Percentiles rank a stretch among this genome's conserved stretches.
phyloP scores from a whole-genome alignment of 2,113 vertebrate genomes.

The Scartelaos histophorus region DNA sequence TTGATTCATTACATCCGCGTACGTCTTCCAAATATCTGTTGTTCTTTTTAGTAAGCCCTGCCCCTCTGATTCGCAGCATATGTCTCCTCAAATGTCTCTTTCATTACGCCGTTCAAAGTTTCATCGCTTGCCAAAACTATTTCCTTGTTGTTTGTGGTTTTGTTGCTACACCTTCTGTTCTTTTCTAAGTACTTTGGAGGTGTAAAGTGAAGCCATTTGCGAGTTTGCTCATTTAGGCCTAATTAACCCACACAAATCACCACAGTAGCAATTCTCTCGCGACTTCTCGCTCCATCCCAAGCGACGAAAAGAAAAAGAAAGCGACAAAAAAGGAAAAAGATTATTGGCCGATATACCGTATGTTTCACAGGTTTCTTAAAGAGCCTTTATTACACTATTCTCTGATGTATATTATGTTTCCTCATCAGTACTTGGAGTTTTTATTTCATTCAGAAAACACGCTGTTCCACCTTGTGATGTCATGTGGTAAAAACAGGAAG shows the following conservation, averaged over 20 bases:
- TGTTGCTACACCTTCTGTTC: constrained; percentile 60
- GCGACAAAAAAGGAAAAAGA: constrained; percentile 15
- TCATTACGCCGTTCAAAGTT: constrained; percentile 44
- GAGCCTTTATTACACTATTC: too few relatives aligned
- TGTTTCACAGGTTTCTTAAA: constrained; percentile 28
- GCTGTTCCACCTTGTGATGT: constrained; percentile 8
- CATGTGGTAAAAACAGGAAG: too few relatives aligned
- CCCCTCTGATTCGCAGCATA: constrained; percentile 51
- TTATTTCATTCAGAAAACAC: too few relatives aligned
- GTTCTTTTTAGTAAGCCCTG: constrained; percentile 19
- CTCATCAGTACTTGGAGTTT: too few relatives aligned
- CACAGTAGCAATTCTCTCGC: constrained; percentile 37
- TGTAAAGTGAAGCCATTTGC: constrained; percentile 23
- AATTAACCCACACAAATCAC: constrained; percentile 49
- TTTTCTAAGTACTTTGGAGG: constrained; percentile 51
- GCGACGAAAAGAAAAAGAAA: constrained; percentile 18
- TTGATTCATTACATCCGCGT: constrained; percentile 21
- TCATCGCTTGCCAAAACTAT: constrained; percentile 43
- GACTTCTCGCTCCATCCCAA: constrained; percentile 26
- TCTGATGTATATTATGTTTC: too few relatives aligned
- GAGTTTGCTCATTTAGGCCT: constrained; percentile 46
- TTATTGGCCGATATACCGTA: constrained; percentile 33
- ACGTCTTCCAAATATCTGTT: background rate
- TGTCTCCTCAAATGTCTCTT: constrained; percentile 46
- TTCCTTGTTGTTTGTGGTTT: constrained; percentile 20